A percentile compares a stretch with the other conserved stretches of the same genome.
These are phyloP conservation scores for Tortrix viridana DNA, from an alignment of 2,888 invertebrate species.

Conservation along the genomic window DNA sequence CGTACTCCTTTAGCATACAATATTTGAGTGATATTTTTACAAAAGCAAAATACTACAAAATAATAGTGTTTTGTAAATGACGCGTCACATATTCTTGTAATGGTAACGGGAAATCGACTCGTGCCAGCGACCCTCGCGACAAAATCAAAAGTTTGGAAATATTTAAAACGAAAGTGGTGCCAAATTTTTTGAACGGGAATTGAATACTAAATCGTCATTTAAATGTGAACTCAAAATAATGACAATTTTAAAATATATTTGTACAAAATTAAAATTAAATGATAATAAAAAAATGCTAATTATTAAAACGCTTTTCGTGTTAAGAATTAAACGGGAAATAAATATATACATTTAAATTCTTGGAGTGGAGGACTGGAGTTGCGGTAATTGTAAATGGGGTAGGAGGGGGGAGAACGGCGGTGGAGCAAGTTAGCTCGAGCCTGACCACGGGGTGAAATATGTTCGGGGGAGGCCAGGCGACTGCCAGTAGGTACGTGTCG, in stretches of 20 bases:
- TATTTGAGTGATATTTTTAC: not conserved
- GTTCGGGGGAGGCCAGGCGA: no score
- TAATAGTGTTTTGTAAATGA: not conserved
- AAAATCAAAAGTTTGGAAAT: slow-evolving; percentile 23
- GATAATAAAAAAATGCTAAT: slow-evolving; percentile 47
- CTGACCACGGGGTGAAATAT: no score
- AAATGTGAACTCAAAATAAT: slow-evolving; percentile 34
- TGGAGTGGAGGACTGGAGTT: slow-evolving; percentile 43
- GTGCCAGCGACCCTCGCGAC: slow-evolving; percentile 17
- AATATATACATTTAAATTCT: slow-evolving; percentile 39
- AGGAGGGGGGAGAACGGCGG: not conserved
- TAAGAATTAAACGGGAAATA: slow-evolving; percentile 43
- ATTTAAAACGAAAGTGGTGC: slow-evolving; percentile 46
- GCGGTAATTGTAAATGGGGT: slow-evolving; percentile 38
- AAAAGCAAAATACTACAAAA: no score
- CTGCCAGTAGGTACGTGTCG: no score
- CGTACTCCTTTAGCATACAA: not conserved
- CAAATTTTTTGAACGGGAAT: slow-evolving; percentile 65
- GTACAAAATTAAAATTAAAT: slow-evolving; percentile 49
- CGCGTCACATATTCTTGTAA: slow-evolving; percentile 8
- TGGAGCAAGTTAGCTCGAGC: no score
- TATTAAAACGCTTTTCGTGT: slow-evolving; percentile 50
- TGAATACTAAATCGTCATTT: slow-evolving; percentile 47
- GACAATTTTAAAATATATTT: slow-evolving; percentile 38
- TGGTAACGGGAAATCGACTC: slow-evolving; percentile 9